phyloP scores from a whole-genome alignment of 2,888 invertebrate genomes.

The Lamellibrachia columna region DNA sequence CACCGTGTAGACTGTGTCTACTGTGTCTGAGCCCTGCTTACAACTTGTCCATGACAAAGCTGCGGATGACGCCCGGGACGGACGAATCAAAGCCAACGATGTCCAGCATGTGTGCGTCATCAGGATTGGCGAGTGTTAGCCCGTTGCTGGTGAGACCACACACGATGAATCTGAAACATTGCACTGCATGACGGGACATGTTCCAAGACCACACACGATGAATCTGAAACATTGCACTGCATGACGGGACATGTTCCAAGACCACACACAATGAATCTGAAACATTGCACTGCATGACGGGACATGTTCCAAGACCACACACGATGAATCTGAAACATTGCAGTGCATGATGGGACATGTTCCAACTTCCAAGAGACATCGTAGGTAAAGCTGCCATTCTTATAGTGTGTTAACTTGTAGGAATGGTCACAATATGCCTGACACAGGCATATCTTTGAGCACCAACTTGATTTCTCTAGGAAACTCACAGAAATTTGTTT shows the following conservation, averaged over 20 bases:
- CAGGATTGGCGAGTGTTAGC: constrained; percentile 63
- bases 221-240: neutral
- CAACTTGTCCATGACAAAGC: constrained; percentile 55
- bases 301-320: neutral
- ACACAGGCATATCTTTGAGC: too few relatives aligned
- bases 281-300: neutral
- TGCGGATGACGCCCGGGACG: constrained; percentile 61
- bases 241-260: too few relatives aligned
- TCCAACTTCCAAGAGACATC: too few relatives aligned
- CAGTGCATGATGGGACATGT: too few relatives aligned
- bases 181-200: neutral
- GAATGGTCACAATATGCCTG: too few relatives aligned
- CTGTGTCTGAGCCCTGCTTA: neutral
- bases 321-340: neutral
- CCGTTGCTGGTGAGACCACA: constrained; percentile 57
- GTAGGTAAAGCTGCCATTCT: too few relatives aligned
- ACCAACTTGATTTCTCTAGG: too few relatives aligned
- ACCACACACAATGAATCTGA: neutral
- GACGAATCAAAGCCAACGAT: constrained; percentile 65
- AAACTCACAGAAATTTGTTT: too few relatives aligned
- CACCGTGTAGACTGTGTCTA: neutral
- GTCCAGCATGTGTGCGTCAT: constrained; percentile 64
- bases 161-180: constrained; percentile 42
- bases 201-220: neutral
- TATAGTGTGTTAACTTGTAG: too few relatives aligned